phyloP scores from a whole-genome alignment of 2,797 vertebrate genomes.

The Eidolon dupreanum region DNA sequence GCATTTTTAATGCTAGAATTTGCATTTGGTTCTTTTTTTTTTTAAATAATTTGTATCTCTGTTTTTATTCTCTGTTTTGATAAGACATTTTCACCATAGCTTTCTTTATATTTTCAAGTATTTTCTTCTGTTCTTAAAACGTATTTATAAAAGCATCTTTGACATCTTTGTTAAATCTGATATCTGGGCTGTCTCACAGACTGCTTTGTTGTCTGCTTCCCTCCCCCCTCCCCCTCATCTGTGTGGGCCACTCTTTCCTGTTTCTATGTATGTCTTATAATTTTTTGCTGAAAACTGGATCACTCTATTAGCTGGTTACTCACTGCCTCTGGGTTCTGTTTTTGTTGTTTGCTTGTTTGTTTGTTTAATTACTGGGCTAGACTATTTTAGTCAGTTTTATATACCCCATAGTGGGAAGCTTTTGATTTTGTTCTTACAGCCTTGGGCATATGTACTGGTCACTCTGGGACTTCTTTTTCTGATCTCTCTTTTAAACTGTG shows the following conservation, averaged over 20 bases:
- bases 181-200: background rate
- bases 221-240: too few relatives aligned
- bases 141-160: background rate
- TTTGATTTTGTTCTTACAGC: background rate
- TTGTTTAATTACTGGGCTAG: constrained; percentile 11
- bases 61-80: background rate
- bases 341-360: background rate
- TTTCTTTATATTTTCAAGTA: background rate
- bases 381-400: background rate
- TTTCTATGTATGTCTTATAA: background rate
- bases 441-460: background rate
- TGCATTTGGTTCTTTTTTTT: background rate
- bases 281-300: background rate
- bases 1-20: background rate
- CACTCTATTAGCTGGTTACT: background rate
- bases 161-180: background rate
- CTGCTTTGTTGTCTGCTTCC: background rate
- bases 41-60: background rate
- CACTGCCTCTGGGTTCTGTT: background rate
- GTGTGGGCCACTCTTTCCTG: background rate
- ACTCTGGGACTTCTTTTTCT: background rate
- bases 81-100: background rate
- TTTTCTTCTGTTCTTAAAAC: background rate
- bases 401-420: background rate
- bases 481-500: background rate